phyloP scores from a whole-genome alignment of 2,113 vertebrate genomes.

The Diadophis punctatus region DNA sequence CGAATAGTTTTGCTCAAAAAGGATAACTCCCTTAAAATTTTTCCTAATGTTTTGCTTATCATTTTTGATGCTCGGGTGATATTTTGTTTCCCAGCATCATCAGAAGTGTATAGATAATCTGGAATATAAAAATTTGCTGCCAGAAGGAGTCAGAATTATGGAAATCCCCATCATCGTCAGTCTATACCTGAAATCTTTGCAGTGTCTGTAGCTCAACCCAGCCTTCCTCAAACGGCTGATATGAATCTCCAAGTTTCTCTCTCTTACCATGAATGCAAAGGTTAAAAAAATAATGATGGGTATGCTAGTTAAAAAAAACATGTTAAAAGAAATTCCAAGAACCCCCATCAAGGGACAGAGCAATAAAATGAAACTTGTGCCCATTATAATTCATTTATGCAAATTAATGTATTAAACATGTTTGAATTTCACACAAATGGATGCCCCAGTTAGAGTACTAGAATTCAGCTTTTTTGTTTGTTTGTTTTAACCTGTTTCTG shows the following conservation, averaged over 20 bases:
- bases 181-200: neutral
- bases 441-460: neutral
- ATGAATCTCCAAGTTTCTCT: neutral
- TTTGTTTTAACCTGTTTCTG: neutral
- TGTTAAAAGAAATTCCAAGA: neutral
- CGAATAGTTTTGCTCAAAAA: neutral
- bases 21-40: neutral
- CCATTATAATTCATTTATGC: neutral
- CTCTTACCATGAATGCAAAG: neutral
- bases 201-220: neutral
- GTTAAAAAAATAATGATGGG: neutral
- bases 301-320: neutral
- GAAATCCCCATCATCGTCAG: neutral
- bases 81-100: neutral
- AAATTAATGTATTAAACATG: neutral
- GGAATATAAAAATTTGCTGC: neutral
- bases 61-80: neutral
- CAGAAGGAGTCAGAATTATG: neutral
- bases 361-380: neutral
- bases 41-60: neutral
- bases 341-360: neutral
- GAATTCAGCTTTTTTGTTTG: neutral
- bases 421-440: neutral
- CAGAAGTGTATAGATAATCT: neutral
- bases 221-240: neutral